Evolutionary conservation across 2,888 invertebrate species (phyloP).

Genomic region (Pammene fasciana): DNA sequence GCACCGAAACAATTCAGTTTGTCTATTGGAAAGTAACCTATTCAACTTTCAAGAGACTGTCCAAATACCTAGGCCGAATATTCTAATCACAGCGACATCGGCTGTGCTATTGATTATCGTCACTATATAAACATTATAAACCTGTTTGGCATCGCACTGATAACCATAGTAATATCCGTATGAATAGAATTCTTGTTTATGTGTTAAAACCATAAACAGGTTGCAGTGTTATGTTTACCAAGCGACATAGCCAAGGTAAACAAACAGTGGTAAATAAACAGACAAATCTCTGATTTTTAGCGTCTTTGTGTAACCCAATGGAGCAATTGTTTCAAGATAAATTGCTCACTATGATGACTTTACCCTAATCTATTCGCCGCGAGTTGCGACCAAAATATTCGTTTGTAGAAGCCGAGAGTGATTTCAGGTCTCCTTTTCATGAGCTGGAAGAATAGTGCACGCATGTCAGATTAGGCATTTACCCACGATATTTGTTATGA

Average conservation of each 20-base stretch:
- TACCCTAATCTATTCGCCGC: too few species aligned
- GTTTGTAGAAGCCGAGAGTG: too few species aligned
- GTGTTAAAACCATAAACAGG: not conserved
- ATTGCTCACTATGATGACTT: too few species aligned
- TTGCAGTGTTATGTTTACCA: not conserved
- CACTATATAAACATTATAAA: not conserved
- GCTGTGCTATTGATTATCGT: not conserved
- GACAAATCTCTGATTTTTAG: not conserved
- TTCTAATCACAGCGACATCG: not conserved
- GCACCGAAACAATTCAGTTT: too few species aligned
- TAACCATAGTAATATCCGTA: not conserved
- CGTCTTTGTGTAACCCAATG: not conserved
- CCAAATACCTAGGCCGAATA: not conserved
- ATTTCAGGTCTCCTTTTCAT: too few species aligned
- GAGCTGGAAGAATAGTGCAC: too few species aligned
- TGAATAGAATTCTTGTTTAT: conserved; percentile 2
- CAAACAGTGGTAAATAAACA: not conserved
- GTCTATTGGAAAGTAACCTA: too few species aligned
- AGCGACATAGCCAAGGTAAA: conserved; percentile 4
- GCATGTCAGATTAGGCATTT: too few species aligned
- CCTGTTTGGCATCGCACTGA: conserved; percentile 6
- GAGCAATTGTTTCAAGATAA: not conserved
- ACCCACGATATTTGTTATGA: too few species aligned
- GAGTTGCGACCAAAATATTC: too few species aligned
- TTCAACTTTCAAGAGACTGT: too few species aligned